Evolutionary conservation across 2,888 invertebrate genomes (phyloP), one percentile per base, ranked within the genome.

Genomic region (Spodoptera picta): DNA sequence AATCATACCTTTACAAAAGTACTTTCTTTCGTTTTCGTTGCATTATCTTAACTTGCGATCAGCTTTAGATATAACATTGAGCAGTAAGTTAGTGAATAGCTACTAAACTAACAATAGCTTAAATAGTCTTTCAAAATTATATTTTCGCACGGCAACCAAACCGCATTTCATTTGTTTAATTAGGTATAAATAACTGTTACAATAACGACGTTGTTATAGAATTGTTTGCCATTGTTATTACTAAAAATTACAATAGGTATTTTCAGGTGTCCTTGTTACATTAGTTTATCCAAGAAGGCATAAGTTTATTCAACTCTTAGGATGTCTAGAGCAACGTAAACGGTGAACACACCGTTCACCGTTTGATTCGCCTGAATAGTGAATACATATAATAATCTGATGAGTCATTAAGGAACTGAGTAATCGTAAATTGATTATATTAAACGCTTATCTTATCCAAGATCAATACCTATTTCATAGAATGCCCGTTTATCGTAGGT

Each of bases 121-220:
- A 56, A 47, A 57, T 55, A 54, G 44, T 67, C 45, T 72, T 69
- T 70, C 65, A 63, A 67, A 67, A 64, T 62, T 48, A 41, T 19
- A 27, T 62, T 66, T 72, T 73, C 70, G 50, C 77, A 76, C 65
- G 60, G 27, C 42, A 47, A 41, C 42, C n/a, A 42, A 36, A 42
- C 41, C 43, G 27, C 36, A 56, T 66, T 64, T 62, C 47, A 49
- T 59, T 62, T 65, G 19, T 54, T 51, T 63, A 63, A 72, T 69
- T 57, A 66, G 48, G 11, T 27, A 14, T 65, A 59, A 50, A 14
- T 65, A 59, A 50, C 50, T 60, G 24, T 56, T 62, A 73, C 65
- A 65, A 67, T 69, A 58, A 67, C 51, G 53, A 59, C 48, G 61
- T 74, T 60, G 36, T 36, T 36, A 36, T 6, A 7, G 65, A 52